Evolutionary conservation across 2,113 vertebrate genomes (phyloP).

Genomic region (Hiodon tergisus): DNA sequence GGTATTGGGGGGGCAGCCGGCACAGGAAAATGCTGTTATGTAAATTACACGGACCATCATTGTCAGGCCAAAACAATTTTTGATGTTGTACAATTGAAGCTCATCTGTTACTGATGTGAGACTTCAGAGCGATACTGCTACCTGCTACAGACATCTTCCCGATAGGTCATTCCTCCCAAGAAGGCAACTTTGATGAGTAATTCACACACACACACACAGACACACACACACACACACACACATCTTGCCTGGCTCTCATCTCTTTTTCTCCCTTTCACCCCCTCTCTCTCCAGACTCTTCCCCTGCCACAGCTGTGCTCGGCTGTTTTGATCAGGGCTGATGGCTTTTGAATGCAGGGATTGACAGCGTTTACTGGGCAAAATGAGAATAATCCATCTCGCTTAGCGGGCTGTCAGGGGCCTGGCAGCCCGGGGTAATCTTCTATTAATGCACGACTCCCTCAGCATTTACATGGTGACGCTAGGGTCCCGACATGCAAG

Average conservation of each 20-base stretch:
- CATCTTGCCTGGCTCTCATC: not conserved
- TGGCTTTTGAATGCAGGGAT: conserved; percentile 96
- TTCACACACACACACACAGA: not conserved
- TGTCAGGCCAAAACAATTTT: conserved; percentile 20
- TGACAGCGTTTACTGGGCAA: conserved; percentile 99
- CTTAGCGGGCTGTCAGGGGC: conserved; percentile 95
- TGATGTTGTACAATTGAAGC: conserved; percentile 16
- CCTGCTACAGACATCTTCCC: not conserved
- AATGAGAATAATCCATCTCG: conserved; percentile 99
- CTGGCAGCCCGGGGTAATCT: conserved; percentile 99
- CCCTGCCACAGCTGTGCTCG: conserved; percentile 76
- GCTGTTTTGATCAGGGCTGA: conserved; percentile 90
- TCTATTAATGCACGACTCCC: conserved; percentile 87
- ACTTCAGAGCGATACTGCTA: not conserved
- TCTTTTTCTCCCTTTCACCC: not conserved
- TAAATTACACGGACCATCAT: conserved; percentile 7
- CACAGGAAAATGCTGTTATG: conserved; percentile 56
- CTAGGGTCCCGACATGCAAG: conserved; percentile 53
- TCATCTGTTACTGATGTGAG: conserved; percentile 19
- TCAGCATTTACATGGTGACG: conserved; percentile 77
- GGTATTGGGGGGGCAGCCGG: not conserved
- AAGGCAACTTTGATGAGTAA: no score
- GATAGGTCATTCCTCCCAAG: no score
- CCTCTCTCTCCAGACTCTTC: conserved; percentile 10
- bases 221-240: conserved; percentile 4